These are phyloP conservation scores for Microcebus jonahi DNA, from an alignment of 2,113 vertebrate genomes.

Conservation along the genomic window DNA sequence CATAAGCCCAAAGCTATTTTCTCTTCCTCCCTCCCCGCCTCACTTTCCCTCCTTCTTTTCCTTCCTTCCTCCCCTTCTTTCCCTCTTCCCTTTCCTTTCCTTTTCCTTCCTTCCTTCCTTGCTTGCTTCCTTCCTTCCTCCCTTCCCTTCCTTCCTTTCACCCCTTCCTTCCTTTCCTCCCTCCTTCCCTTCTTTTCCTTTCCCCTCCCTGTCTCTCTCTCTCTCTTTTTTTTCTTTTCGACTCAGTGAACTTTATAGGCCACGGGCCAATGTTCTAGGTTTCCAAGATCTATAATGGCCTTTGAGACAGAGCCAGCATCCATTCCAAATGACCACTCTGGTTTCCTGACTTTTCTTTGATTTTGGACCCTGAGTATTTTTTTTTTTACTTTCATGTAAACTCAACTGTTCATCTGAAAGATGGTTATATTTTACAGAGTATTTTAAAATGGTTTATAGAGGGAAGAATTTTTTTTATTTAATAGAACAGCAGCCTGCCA, in stretches of 20 bases:
- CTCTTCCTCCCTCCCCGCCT: too few species aligned
- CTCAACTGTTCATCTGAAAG: background rate
- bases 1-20: background rate
- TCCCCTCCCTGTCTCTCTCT: too few species aligned
- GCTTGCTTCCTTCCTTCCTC: too few species aligned
- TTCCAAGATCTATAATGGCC: background rate
- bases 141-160: too few species aligned
- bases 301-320: background rate
- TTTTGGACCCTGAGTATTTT: background rate
- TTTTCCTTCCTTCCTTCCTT: too few species aligned
- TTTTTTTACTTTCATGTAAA: background rate
- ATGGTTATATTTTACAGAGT: background rate
- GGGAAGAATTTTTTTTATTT: background rate
- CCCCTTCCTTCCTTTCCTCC: too few species aligned
- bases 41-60: too few species aligned
- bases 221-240: background rate
- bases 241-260: background rate
- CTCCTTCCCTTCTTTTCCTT: too few species aligned
- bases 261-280: background rate
- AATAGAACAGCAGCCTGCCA: background rate
- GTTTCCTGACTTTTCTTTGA: background rate
- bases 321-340: background rate
- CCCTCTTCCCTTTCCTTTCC: too few species aligned
- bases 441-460: background rate
- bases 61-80: too few species aligned